Conservation (phyloP, 23 tunicate species). For the Aplidium turbinatum region DNA sequence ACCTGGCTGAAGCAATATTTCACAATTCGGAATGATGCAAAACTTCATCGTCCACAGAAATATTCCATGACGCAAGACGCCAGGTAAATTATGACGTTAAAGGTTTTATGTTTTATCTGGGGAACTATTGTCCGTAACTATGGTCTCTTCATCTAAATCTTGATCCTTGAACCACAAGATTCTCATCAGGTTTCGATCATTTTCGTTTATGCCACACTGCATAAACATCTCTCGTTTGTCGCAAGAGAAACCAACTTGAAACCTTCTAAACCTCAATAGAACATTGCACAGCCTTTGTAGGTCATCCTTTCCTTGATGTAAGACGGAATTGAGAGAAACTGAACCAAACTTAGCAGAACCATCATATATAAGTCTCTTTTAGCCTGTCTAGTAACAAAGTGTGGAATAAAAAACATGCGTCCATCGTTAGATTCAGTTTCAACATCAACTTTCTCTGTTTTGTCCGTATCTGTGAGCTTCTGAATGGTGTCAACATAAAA, state of each 20-base stretch:
- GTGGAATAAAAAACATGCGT: neutral
- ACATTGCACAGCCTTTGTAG: constrained; percentile 6
- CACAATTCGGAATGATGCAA: no score
- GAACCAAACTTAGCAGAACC: neutral
- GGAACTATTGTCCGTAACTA: no score
- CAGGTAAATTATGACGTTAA: no score
- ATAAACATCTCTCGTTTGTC: constrained; percentile 6
- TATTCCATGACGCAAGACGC: no score
- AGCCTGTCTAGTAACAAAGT: neutral
- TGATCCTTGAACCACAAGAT: neutral
- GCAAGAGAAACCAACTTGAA: neutral
- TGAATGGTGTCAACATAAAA: neutral
- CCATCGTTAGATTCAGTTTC: neutral
- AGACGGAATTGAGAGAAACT: neutral
- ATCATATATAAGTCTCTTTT: neutral
- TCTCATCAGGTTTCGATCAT: neutral
- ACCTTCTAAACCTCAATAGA: constrained; percentile 9
- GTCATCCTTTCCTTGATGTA: constrained; percentile 10
- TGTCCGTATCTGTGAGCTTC: neutral
- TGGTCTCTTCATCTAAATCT: constrained; percentile 9
- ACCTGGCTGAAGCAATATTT: no score
- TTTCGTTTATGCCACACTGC: constrained; percentile 3
- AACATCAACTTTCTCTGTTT: neutral
- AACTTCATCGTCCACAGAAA: no score
- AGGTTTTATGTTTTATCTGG: no score